Conservation (phyloP, 2,888 invertebrate species). For the Cephus pulcher region DNA sequence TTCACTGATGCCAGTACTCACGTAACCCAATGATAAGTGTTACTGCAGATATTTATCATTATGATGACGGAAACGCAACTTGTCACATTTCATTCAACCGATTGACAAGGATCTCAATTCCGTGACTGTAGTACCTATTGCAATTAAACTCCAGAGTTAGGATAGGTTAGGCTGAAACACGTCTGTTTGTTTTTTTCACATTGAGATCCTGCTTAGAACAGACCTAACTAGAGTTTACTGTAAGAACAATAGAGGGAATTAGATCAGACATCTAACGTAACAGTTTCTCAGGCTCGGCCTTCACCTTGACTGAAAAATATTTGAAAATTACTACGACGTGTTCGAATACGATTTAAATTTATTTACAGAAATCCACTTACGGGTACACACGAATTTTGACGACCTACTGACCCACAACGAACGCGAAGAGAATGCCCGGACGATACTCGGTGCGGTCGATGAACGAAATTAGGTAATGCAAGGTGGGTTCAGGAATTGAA, state of each 20-base stretch:
- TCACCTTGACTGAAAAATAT: conserved; percentile 34
- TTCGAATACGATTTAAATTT: neutral
- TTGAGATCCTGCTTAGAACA: neutral
- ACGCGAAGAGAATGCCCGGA: neutral
- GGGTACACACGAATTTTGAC: neutral
- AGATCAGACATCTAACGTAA: neutral
- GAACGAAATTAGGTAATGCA: neutral
- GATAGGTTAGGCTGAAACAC: too few species aligned
- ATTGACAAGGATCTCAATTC: neutral
- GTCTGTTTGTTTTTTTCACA: neutral
- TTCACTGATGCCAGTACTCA: neutral
- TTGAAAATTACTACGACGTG: neutral
- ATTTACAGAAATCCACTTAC: neutral
- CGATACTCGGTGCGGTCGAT: neutral
- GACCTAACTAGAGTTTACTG: neutral
- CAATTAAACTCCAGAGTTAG: neutral
- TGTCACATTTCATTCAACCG: neutral
- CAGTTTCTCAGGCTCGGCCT: conserved; percentile 37
- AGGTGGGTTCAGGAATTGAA: neutral
- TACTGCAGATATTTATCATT: neutral
- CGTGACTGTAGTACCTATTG: neutral
- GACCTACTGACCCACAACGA: conserved; percentile 2
- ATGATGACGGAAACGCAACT: neutral
- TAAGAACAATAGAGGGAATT: neutral
- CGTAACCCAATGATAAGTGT: neutral